Conservation (phyloP, 2,888 invertebrate species). For the Ecdyonurus torrentis region DNA sequence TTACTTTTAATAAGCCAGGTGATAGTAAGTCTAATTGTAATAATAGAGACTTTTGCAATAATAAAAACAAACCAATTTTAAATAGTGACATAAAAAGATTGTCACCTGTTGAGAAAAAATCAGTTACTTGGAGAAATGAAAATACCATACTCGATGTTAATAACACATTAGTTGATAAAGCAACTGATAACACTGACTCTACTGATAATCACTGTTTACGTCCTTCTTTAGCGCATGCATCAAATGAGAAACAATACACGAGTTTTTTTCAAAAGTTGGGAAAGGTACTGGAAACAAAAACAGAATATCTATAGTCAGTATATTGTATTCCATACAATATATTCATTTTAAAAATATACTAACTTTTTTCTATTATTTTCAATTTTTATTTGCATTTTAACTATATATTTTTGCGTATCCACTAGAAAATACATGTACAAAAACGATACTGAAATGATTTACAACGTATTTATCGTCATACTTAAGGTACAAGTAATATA, state of each 20-base stretch:
- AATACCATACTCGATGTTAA: too few relatives aligned
- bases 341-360: not conserved
- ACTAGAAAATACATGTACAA: not conserved
- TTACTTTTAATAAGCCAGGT: not conserved
- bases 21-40: not conserved
- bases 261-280: conserved; percentile 32
- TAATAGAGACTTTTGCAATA: not conserved
- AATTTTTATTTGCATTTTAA: not conserved
- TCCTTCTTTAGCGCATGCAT: not conserved
- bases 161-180: too few relatives aligned
- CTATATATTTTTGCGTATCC: not conserved
- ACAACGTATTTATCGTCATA: too few relatives aligned
- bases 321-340: not conserved
- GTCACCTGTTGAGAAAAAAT: not conserved
- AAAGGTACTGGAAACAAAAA: conserved; percentile 30
- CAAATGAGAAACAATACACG: conserved; percentile 26
- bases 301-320: conserved; percentile 24
- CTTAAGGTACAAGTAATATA: too few relatives aligned
- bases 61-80: not conserved
- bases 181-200: conserved; percentile 12
- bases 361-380: not conserved
- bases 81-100: not conserved
- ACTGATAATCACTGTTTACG: conserved; percentile 5
- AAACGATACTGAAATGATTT: not conserved
- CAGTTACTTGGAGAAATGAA: not conserved